Base-by-base conservation (phyloP, 2,888 invertebrate species). In the Acanthosepion pharaonis region DNA sequence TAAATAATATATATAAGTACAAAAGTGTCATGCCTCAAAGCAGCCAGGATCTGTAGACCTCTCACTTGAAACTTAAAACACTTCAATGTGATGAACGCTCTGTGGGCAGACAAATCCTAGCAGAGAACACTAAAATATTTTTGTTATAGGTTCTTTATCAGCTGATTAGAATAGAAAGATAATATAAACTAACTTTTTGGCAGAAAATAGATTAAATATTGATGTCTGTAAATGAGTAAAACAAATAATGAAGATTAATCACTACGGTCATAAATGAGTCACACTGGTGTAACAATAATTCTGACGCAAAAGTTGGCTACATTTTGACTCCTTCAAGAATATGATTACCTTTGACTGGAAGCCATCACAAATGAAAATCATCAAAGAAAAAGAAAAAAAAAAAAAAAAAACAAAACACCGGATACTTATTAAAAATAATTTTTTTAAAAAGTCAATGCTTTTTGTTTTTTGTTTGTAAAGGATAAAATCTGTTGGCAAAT, bases 61-160 rank as follows among this genome's bases (percentile, higher is more conserved):
- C 15, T 78, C 78, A 78, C 78, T 78, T n/a, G n/a, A 15, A 78
- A 33, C 4, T n/a, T 6, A 15, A 42, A 78, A 78, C 4, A n/a
- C 33, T 78, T 78, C 33, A n/a, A 78, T 78, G 78, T 78, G 78
- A 78, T n/a, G n/a, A n/a, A 78, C 78, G 78, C 78, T 78, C 78
- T 78, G 78, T 78, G 78, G 78, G n/a, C n/a, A 78, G n/a, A 78
- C 78, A 78, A 78, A 78, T 78, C 78, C 78, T 78, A 78, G 78
- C 78, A 59, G 59, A 23, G 59, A 59, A 59, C 59, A 59, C 20
- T 59, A 23, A 59, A 59, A 25, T 59, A n/a, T 78, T 78, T 28
- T 78, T 33, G 78, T 33, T 11, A 33, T 15, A 78, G n/a, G 9
- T 33, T 78, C 78, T 78, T 78, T 33, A 78, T 59, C 59, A 59